Conservation (phyloP, 2,113 vertebrate species). For the Prietella phreatophila region DNA sequence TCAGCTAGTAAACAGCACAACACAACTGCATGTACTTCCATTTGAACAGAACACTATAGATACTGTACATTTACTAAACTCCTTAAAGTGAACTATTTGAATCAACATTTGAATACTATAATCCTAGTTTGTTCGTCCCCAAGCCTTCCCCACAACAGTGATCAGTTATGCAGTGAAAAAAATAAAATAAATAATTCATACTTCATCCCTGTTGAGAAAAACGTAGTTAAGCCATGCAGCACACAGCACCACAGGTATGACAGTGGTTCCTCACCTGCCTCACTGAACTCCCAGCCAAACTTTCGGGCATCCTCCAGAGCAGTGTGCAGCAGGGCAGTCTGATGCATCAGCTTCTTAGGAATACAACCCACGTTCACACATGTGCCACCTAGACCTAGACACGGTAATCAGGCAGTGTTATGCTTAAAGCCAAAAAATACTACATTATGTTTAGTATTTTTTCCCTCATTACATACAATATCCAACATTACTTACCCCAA, state of each 20-base stretch:
- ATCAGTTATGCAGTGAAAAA: neutral
- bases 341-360: conserved; percentile 98
- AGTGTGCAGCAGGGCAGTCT: conserved; percentile 85
- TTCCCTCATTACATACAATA: neutral
- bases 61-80: too few relatives aligned
- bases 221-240: neutral
- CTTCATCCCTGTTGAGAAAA: neutral
- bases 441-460: neutral
- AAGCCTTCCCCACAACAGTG: neutral
- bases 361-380: conserved; percentile 97
- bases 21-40: neutral
- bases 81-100: too few relatives aligned
- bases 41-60: neutral
- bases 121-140: neutral
- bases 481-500: conserved; percentile 80
- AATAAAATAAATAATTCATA: neutral
- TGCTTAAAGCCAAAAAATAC: neutral
- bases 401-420: neutral
- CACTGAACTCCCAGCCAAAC: conserved; percentile 88
- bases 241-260: neutral
- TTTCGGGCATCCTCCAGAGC: conserved; percentile 84
- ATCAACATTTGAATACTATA: neutral
- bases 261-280: conserved; percentile 73
- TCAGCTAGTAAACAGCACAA: neutral
- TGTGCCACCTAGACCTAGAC: conserved; percentile 89